Conservation (phyloP, 2,888 invertebrate species). For the Arrhopalites spinosus region DNA sequence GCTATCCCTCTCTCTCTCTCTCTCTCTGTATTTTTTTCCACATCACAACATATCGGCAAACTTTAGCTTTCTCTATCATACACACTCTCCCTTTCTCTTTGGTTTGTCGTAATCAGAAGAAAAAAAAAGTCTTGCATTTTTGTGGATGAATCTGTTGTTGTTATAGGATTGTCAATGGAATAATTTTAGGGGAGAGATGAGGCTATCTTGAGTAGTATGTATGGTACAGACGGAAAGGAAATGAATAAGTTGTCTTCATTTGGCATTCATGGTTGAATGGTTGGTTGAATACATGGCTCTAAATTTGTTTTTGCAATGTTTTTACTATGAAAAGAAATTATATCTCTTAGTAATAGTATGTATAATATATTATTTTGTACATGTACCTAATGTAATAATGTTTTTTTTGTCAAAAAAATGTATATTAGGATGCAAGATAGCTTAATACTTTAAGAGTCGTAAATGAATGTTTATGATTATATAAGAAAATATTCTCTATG, state of each 20-base stretch:
- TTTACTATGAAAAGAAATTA: no score
- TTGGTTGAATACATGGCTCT: constrained; percentile 3
- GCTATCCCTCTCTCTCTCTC: neutral
- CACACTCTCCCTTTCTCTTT: no score
- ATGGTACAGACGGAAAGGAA: neutral
- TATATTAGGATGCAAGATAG: no score
- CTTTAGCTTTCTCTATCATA: constrained; percentile 10
- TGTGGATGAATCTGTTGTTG: neutral
- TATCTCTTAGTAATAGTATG: no score
- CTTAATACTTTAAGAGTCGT: neutral
- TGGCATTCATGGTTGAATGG: constrained; percentile 7
- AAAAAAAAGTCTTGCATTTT: neutral
- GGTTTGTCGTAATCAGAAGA: neutral
- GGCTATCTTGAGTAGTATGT: neutral
- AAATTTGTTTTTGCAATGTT: no score
- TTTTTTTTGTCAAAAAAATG: neutral
- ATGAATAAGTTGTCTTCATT: constrained; percentile 5
- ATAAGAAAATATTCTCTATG: neutral
- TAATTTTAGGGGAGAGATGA: neutral
- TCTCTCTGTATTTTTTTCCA: no score
- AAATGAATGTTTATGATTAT: constrained; percentile 3
- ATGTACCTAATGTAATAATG: neutral
- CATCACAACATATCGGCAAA: neutral
- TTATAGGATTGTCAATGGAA: neutral
- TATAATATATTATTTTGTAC: no score